phyloP scores from a whole-genome alignment of 2,797 vertebrate species.

The Neosilurus hyrtlii region DNA sequence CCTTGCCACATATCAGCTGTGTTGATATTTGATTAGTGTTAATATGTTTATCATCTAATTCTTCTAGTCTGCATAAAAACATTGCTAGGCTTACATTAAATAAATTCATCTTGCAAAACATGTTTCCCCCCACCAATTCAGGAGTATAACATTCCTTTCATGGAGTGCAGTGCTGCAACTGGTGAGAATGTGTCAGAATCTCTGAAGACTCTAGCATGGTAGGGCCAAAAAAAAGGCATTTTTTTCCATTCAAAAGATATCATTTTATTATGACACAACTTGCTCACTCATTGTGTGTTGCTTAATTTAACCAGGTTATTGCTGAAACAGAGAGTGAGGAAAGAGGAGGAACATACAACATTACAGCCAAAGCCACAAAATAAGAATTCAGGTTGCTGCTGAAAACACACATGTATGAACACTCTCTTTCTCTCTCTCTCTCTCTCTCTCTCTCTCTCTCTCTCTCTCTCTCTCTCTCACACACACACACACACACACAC shows the following conservation, averaged over 20 bases:
- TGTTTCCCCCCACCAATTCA: slow-evolving; percentile 55
- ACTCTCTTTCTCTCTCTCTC: too few species aligned
- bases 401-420: slow-evolving; percentile 45
- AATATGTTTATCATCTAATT: neutral
- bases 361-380: slow-evolving; percentile 61
- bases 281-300: slow-evolving; percentile 24
- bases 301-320: slow-evolving; percentile 64
- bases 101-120: neutral
- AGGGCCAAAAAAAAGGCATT: slow-evolving; percentile 59
- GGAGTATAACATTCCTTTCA: slow-evolving; percentile 82
- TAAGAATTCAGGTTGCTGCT: slow-evolving; percentile 74
- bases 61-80: neutral
- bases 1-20: neutral
- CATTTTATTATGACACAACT: neutral
- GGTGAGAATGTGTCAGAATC: slow-evolving; percentile 83
- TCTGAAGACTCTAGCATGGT: slow-evolving; percentile 82
- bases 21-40: neutral
- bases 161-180: slow-evolving; percentile 88
- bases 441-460: too few species aligned
- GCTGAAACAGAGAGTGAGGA: slow-evolving; percentile 60
- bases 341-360: slow-evolving; percentile 56
- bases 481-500: too few species aligned
- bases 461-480: neutral
- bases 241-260: too few species aligned
- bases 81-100: neutral